Conservation (phyloP, 2,888 invertebrate species). For the Dicyrtomina minuta region DNA sequence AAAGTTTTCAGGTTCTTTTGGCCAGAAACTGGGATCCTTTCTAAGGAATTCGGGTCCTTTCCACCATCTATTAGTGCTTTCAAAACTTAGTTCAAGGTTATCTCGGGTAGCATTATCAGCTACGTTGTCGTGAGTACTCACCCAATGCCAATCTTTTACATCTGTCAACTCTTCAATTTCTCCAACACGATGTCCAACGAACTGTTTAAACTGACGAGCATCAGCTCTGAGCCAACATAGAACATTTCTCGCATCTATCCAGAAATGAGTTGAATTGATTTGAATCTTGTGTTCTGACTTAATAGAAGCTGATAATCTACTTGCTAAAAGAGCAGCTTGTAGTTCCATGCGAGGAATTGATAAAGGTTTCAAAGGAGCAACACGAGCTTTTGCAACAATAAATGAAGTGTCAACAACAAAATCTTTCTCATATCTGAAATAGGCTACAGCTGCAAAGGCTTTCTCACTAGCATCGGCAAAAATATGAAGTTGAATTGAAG, state of each 20-base stretch:
- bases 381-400: neutral
- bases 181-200: no score
- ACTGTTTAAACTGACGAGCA: no score
- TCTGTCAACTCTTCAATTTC: no score
- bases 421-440: neutral
- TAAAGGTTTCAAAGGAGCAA: slow-evolving; percentile 17
- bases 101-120: slow-evolving; percentile 50
- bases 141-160: slow-evolving; percentile 43
- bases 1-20: neutral
- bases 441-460: slow-evolving; percentile 15
- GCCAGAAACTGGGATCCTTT: slow-evolving; percentile 35
- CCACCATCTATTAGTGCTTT: slow-evolving; percentile 38
- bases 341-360: slow-evolving; percentile 15
- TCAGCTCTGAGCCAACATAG: no score
- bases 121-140: slow-evolving; percentile 46
- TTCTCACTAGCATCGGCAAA: slow-evolving; percentile 3
- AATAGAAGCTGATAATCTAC: neutral
- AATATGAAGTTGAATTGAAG: slow-evolving; percentile 1
- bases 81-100: neutral
- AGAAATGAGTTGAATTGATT: neutral
- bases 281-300: neutral
- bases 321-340: slow-evolving; percentile 14
- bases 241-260: neutral
- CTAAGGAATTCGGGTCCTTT: slow-evolving; percentile 46
- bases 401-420: neutral